A percentile compares a stretch with the other conserved stretches of the same genome.
These are phyloP conservation scores for Netelia virgata DNA, from an alignment of 2,888 invertebrate species.

Conservation along the genomic window DNA sequence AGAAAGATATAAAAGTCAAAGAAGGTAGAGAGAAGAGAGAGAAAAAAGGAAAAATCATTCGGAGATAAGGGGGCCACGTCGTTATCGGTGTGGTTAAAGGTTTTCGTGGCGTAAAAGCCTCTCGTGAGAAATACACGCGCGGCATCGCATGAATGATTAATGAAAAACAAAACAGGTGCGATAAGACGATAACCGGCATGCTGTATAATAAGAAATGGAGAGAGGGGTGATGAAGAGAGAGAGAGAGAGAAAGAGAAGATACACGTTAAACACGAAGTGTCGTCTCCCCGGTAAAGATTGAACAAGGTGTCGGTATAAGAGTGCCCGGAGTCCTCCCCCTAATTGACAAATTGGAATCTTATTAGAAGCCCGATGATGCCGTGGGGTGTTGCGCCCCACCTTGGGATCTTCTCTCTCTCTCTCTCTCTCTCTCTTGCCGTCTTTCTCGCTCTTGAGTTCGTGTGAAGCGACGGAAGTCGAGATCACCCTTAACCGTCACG, in stretches of 20 bases:
- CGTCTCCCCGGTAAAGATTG: conserved; percentile 65
- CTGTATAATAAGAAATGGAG: conserved; percentile 66
- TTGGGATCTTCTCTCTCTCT: conserved; percentile 23
- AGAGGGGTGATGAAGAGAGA: conserved; percentile 61
- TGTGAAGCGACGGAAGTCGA: conserved; percentile 68
- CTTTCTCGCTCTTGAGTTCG: conserved; percentile 53
- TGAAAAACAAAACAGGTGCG: conserved; percentile 43
- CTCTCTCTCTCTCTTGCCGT: conserved; percentile 17
- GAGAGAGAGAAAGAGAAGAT: conserved; percentile 62
- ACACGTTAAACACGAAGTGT: conserved; percentile 20
- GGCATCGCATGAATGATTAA: conserved; percentile 35
- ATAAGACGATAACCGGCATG: conserved; percentile 50
- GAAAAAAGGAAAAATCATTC: conserved; percentile 14
- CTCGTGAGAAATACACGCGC: conserved; percentile 8
- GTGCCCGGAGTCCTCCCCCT: conserved; percentile 85
- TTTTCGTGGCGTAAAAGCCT: conserved; percentile 9
- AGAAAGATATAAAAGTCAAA: conserved; percentile 7
- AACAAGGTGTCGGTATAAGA: conserved; percentile 74
- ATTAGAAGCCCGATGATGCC: conserved; percentile 86
- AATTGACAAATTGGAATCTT: conserved; percentile 91
- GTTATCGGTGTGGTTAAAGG: conserved; percentile 34
- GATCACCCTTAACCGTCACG: conserved; percentile 50
- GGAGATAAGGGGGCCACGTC: conserved; percentile 12
- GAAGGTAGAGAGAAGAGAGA: background rate
- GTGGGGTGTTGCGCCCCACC: conserved; percentile 79